Evolutionary conservation across 2,113 vertebrate species (phyloP), one percentile per base, ranked within the genome.

Genomic region (Gavialis gangeticus): DNA sequence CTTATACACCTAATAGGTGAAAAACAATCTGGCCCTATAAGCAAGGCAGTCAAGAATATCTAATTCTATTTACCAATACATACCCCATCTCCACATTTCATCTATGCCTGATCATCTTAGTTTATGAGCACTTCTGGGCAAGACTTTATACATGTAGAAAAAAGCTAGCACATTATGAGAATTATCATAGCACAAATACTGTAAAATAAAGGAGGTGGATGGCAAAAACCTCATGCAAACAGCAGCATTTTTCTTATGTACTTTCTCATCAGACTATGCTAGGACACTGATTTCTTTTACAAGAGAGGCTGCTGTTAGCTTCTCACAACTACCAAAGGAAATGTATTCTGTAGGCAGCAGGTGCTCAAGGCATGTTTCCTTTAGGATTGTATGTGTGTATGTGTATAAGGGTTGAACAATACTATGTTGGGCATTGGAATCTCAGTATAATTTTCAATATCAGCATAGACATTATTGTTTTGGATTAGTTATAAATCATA

Each of bases 321-420:
- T 66, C 71, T 78, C n/a, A 78, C 1, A 5, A 55, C 11, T 75
- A 57, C 5, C 22, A 28, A 6, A 9, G 4, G 58, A 24, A 88
- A 82, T 73, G 66, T 3, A 4, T 10, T n/a, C 7, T 84, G 55
- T 0, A 1, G 12, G 14, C 34, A 92, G 56, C 12, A 90, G 27
- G 82, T 28, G 5, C 1, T 0, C 0, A 1, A 56, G 12, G 15
- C 5, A 2, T 1, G 28, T 90, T 91, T 82, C 34, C 25, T 1
- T 2, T 56, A 22, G 46, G 90, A 80, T 2, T 71, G 10, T 25
- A 12, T 12, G 24, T 82, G 21, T 16, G 6, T 25, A 8, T 82
- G 14, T 13, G 21, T 54, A 19, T 87, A 12, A 16, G 75, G 69
- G 11, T n/a, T 56, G 59, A 87, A 22, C 12, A 91, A 76, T 67